Evolutionary conservation across 2,888 invertebrate genomes (phyloP).

Genomic region (Ethmia dodecea): DNA sequence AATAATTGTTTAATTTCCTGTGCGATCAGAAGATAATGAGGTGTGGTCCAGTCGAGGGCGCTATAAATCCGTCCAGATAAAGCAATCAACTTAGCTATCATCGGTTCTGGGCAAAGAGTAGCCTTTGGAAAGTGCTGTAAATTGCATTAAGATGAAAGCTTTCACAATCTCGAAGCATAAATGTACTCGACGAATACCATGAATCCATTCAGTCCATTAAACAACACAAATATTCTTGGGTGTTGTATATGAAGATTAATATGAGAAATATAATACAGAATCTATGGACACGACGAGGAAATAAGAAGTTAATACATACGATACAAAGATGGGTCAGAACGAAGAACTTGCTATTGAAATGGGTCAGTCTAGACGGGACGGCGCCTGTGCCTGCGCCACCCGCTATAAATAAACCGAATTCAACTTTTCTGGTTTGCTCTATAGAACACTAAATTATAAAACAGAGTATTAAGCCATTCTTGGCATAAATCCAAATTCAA

Average conservation of each 20-base stretch:
- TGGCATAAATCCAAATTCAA: constrained; percentile 33
- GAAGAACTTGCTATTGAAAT: too few species aligned
- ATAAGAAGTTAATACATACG: too few species aligned
- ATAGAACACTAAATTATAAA: constrained; percentile 31
- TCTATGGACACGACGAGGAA: too few species aligned
- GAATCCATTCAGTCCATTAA: too few species aligned
- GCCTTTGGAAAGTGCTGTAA: constrained; percentile 25
- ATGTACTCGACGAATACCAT: too few species aligned
- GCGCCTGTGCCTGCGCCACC: constrained; percentile 36
- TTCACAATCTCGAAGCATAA: constrained; percentile 10
- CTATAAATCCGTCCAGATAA: constrained; percentile 43
- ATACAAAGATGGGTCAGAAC: too few species aligned
- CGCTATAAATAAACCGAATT: constrained; percentile 39
- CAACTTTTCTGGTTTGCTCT: constrained; percentile 31
- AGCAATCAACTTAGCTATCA: constrained; percentile 30
- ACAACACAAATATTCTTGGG: too few species aligned
- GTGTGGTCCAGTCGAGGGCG: constrained; percentile 25
- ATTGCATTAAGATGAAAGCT: constrained; percentile 31
- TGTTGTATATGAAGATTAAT: too few species aligned
- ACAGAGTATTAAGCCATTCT: constrained; percentile 26
- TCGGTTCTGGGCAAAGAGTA: constrained; percentile 23
- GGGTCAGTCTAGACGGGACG: constrained; percentile 51
- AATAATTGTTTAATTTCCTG: constrained; percentile 27
- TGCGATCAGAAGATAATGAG: constrained; percentile 36
- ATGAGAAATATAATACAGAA: too few species aligned